These are phyloP conservation scores for Epinephelus coioides DNA, from an alignment of 2,797 vertebrate species.

Conservation along the genomic window DNA sequence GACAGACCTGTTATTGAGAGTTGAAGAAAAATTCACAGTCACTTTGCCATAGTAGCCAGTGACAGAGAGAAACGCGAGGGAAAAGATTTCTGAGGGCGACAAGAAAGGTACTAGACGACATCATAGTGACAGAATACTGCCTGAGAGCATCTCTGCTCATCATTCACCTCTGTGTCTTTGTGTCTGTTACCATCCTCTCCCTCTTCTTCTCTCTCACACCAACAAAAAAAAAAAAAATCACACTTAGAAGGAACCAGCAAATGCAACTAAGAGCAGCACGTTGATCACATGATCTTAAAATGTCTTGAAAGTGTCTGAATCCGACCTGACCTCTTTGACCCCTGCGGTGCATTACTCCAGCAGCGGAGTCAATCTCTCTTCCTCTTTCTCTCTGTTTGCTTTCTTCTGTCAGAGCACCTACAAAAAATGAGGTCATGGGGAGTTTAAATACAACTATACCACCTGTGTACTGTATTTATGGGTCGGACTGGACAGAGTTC, in stretches of 20 bases:
- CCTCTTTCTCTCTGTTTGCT: conserved; percentile 12
- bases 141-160: background rate
- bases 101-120: too few species aligned
- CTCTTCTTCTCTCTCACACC: background rate
- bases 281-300: background rate
- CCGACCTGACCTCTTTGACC: conserved; percentile 11
- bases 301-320: conserved; percentile 21
- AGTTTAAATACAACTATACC: background rate
- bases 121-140: too few species aligned
- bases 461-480: background rate
- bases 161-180: background rate
- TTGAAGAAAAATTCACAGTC: too few species aligned
- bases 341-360: conserved; percentile 1
- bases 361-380: background rate
- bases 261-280: background rate
- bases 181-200: background rate
- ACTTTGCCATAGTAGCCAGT: too few species aligned
- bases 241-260: background rate
- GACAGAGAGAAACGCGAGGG: too few species aligned
- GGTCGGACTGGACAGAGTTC: background rate
- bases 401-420: conserved; percentile 11
- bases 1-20: background rate
- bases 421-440: background rate
- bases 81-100: too few species aligned
- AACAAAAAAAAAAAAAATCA: conserved; percentile 6